Base-by-base conservation (phyloP, 2,113 vertebrate genomes). In the Nannospalax galili region DNA sequence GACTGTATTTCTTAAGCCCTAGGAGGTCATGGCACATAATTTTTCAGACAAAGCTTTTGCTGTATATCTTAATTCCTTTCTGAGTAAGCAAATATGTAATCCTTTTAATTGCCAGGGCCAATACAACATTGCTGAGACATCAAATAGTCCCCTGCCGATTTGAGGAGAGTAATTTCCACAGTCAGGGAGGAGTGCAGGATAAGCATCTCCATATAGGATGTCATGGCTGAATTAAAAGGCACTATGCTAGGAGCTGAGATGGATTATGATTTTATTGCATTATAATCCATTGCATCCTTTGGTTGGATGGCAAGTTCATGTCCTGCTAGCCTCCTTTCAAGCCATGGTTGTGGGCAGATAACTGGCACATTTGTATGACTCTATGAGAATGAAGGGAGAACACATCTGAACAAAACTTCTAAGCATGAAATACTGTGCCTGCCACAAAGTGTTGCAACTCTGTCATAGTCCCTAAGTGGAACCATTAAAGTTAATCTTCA, bases 51-150 rank as follows among this genome's bases (percentile, higher is more conserved):
- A 98, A 98, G 96, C 93, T 91, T 94, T 96, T 80, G 24, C 95
- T 98, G 92, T 96, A 94, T 98, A 91, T 77, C 96, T 96, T 98
- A 98, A 98, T 98, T 97, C 97, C 96, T 97, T 98, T 84, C 82
- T 84, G 97, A 97, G 96, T 96, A 98, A 98, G 98, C 98, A 98
- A 98, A 97, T 98, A 97, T 97, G 94, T 96, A 98, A 97, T 96
- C 67, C 96, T 97, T 97, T 98, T 98, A 97, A 98, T 98, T 98
- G 40, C 93, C 40, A 67, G 85, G 97, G 97, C 96, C 96, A 93
- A 97, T 97, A 96, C 56, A 78, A 95, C 64, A 90, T 77, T 94
- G 97, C 97, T 96, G 97, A 98, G 97, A 94, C 96, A 98, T 92
- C 97, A 96, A 86, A 97, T 98, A 62, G 78, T 90, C 97, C 97